Percentiles rank a stretch among this genome's conserved stretches.
Conservation (phyloP, 1,140 invertebrate genomes). For the Leguminivora glycinivorella region DNA sequence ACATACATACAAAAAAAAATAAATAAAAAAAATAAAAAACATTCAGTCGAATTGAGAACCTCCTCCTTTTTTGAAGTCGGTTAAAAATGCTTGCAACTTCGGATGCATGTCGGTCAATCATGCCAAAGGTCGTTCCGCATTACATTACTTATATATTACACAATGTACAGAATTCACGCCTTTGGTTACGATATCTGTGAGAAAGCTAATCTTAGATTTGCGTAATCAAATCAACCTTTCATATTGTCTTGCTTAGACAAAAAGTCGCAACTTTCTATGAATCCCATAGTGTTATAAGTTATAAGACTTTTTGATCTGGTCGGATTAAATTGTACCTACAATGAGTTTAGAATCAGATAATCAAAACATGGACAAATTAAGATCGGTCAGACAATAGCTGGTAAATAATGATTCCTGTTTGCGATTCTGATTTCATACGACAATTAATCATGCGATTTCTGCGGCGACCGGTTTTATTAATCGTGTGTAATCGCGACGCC, state of each 20-base stretch:
- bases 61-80: too few species aligned
- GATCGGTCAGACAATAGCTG: slow-evolving; percentile 48
- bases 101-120: slow-evolving; percentile 35
- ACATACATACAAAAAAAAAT: too few species aligned
- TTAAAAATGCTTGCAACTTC: neutral
- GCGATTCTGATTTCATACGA: slow-evolving; percentile 44
- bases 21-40: too few species aligned
- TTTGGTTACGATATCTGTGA: slow-evolving; percentile 38
- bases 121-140: slow-evolving; percentile 42
- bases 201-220: slow-evolving; percentile 46
- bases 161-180: slow-evolving; percentile 55
- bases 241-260: slow-evolving; percentile 11
- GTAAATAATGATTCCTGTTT: slow-evolving; percentile 47
- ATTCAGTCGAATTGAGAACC: too few species aligned
- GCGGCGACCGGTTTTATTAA: slow-evolving; percentile 45
- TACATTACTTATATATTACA: slow-evolving; percentile 41
- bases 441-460: slow-evolving; percentile 66
- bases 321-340: neutral
- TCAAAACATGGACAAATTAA: slow-evolving; percentile 34
- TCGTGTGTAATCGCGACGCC: slow-evolving; percentile 45
- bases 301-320: neutral
- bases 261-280: neutral
- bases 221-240: slow-evolving; percentile 43
- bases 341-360: slow-evolving; percentile 25
- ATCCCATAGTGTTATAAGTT: neutral